A percentile compares a stretch with the other conserved stretches of the same genome.
phyloP scores from a whole-genome alignment of 2,888 invertebrate species.

The Drosophila neotestacea region DNA sequence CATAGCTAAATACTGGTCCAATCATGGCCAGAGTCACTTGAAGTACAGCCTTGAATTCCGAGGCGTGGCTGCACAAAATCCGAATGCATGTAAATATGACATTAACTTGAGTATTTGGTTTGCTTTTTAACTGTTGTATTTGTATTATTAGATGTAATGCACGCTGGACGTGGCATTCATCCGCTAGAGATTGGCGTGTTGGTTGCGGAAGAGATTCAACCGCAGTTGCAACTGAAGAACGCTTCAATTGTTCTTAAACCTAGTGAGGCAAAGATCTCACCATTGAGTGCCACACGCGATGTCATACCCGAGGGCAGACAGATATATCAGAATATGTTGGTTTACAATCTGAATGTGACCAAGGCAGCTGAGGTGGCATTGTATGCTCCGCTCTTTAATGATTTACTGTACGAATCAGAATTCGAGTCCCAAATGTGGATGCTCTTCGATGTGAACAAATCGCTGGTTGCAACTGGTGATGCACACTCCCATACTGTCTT shows the following conservation, averaged over 20 bases:
- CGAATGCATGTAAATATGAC: conserved; percentile 84
- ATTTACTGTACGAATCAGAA: conserved; percentile 97
- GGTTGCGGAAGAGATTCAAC: conserved; percentile 91
- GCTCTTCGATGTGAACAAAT: conserved; percentile 96
- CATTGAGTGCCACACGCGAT: conserved; percentile 92
- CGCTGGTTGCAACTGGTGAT: conserved; percentile 93
- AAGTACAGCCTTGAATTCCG: conserved; percentile 93
- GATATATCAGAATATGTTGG: conserved; percentile 95
- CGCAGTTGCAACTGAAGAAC: conserved; percentile 90
- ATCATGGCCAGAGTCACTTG: conserved; percentile 91
- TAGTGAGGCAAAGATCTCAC: conserved; percentile 91
- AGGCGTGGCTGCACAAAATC: conserved; percentile 90
- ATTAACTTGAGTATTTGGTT: neutral
- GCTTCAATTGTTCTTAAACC: conserved; percentile 92
- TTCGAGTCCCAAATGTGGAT: conserved; percentile 99
- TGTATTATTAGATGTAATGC: conserved; percentile 87
- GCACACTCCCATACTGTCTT: conserved; percentile 93
- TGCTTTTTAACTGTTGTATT: neutral
- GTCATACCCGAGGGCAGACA: conserved; percentile 94
- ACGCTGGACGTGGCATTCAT: conserved; percentile 91
- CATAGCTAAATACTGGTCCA: conserved; percentile 98
- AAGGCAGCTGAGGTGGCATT: conserved; percentile 94
- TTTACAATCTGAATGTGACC: conserved; percentile 93
- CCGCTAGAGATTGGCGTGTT: conserved; percentile 89
- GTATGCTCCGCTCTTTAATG: conserved; percentile 92